phyloP scores from a whole-genome alignment of 30 jellyfish, hydroid and myxozoan species.

The Chironex yamaguchii region DNA sequence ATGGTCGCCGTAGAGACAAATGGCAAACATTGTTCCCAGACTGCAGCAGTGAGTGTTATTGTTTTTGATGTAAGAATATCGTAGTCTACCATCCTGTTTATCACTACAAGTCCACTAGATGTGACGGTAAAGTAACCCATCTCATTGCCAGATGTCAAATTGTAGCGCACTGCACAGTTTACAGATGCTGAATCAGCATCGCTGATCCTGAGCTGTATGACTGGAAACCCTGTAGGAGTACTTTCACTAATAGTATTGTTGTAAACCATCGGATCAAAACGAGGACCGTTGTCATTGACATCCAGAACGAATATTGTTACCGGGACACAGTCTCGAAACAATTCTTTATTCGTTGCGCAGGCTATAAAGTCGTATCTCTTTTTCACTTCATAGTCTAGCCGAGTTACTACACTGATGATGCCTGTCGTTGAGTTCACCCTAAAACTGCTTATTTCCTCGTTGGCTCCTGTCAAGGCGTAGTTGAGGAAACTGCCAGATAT shows the following conservation, averaged over 20 bases:
- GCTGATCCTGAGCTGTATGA: constrained; percentile 12
- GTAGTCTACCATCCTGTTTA: constrained; percentile 11
- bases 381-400: constrained; percentile 75
- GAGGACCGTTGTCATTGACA: constrained; percentile 64
- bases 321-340: constrained; percentile 37
- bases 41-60: constrained; percentile 15
- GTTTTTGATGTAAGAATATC: constrained; percentile 18
- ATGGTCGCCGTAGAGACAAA: constrained; percentile 18
- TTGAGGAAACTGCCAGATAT: constrained; percentile 23
- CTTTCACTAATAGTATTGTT: constrained; percentile 29
- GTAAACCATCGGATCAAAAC: constrained; percentile 6
- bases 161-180: constrained; percentile 12
- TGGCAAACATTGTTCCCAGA: constrained; percentile 11
- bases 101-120: constrained; percentile 24
- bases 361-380: constrained; percentile 56
- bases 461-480: constrained; percentile 26
- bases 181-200: constrained; percentile 56
- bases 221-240: constrained; percentile 34
- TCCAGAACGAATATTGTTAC: constrained; percentile 69
- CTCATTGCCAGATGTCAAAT: constrained; percentile 26
- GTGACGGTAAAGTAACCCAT: constrained; percentile 24
- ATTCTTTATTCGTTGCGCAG: constrained; percentile 54
- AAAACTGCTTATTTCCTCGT: constrained; percentile 58
- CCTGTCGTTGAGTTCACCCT: constrained; percentile 49
- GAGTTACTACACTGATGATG: constrained; percentile 6